A percentile compares a stretch with the other conserved stretches of the same genome.
Conservation (phyloP, 2,113 vertebrate species). For the Cathartes aura region DNA sequence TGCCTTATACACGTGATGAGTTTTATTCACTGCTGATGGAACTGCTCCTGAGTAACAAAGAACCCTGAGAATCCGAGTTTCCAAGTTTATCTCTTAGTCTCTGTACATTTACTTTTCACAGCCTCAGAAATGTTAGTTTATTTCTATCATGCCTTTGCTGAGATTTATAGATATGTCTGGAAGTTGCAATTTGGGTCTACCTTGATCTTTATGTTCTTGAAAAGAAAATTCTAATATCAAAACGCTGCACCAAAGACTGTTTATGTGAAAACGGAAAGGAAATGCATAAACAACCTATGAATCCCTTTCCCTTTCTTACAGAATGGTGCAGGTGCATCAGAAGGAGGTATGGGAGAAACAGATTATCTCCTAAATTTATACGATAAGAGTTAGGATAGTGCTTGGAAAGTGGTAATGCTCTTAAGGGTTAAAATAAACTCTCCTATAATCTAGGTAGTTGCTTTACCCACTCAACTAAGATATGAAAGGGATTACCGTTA, state of each 20-base stretch:
- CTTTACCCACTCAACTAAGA: background rate
- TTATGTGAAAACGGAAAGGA: background rate
- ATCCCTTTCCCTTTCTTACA: background rate
- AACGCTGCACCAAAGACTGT: background rate
- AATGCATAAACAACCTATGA: background rate
- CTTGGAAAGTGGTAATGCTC: background rate
- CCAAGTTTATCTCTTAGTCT: background rate
- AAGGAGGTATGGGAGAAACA: background rate
- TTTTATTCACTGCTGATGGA: background rate
- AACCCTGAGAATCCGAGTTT: background rate
- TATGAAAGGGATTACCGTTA: background rate
- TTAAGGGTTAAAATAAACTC: background rate
- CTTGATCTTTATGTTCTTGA: background rate
- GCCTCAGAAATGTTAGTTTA: background rate
- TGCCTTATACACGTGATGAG: accelerated
- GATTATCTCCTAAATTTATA: background rate
- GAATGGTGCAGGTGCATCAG: background rate
- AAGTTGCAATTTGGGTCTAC: background rate
- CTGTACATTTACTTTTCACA: background rate
- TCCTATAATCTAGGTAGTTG: background rate
- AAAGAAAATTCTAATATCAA: background rate
- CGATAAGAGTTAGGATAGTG: background rate
- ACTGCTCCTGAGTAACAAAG: background rate
- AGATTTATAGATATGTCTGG: background rate
- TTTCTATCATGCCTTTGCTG: background rate